Base-by-base conservation (phyloP, 2,113 vertebrate species). In the Ptyas mucosa region DNA sequence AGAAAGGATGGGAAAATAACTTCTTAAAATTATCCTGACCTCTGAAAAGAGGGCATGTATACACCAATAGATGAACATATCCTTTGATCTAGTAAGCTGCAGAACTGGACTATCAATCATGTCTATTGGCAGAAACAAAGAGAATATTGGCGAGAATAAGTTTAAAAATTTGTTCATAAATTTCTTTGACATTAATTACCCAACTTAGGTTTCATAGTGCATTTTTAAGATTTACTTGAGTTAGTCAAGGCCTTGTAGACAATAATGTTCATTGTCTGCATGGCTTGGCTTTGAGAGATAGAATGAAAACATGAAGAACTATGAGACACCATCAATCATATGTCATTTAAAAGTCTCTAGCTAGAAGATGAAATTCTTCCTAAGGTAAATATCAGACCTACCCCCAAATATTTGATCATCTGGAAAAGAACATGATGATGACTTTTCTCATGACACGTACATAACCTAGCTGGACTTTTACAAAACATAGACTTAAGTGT, bases 101-200 rank as follows among this genome's bases (percentile, higher is more conserved):
- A 54, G 69, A 95, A 43, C 61, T 85, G 89, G 75, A 57, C 51
- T 95, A 89, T 93, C 91, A 91, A 46, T 75, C 92, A 94, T 94
- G 88, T 94, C 93, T 53, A 29, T n/a, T 93, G 91, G 94, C 51
- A 94, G 92, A 95, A 95, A 94, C 95, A 91, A 92, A 46, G 91
- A 94, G 0, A 90, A 95, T 93, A 91, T 96, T 95, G 92, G 91
- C 51, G 90, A 57, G 90, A 21, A 52, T 81, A 95, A 95, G 94
- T 96, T 93, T 81, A 21, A 39, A 43, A 3, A 88, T 94, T 95
- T 94, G 85, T 61, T 51, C 87, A 96, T 95, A 94, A 95, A 96
- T 97, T 94, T 95, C 46, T 95, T 94, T 97, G 95, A 97, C 94
- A 94, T 75, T 0, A 0, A 86, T 97, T 97, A 91, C 89, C 92